These are phyloP conservation scores for Trichonephila inaurata DNA, from an alignment of 1,140 invertebrate genomes.

Conservation along the genomic window DNA sequence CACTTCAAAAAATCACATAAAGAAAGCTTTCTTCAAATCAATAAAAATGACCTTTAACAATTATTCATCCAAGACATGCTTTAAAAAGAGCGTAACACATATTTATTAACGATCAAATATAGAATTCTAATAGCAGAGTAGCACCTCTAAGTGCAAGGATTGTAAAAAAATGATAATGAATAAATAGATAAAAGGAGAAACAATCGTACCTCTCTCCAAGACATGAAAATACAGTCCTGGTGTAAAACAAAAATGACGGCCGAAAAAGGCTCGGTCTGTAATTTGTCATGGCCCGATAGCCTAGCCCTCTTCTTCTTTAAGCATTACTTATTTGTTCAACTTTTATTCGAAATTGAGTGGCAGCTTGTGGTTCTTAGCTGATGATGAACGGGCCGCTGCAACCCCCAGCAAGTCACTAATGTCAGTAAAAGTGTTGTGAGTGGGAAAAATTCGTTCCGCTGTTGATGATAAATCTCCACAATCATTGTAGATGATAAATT, in stretches of 20 bases:
- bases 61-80: background rate
- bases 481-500: slow-evolving; percentile 60
- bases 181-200: background rate
- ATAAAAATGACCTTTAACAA: background rate
- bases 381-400: slow-evolving; percentile 41
- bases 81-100: background rate
- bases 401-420: slow-evolving; percentile 36
- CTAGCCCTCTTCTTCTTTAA: slow-evolving; percentile 28
- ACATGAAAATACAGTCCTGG: background rate
- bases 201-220: background rate
- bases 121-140: slow-evolving; percentile 65
- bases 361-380: slow-evolving; percentile 8
- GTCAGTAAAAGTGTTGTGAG: slow-evolving; percentile 31
- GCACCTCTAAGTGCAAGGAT: background rate
- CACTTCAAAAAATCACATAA: background rate
- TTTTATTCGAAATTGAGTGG: slow-evolving; percentile 35
- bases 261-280: slow-evolving; percentile 45
- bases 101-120: slow-evolving; percentile 32
- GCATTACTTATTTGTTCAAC: slow-evolving; percentile 50
- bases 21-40: background rate
- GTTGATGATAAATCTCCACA: slow-evolving; percentile 44
- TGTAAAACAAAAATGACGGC: background rate
- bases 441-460: slow-evolving; percentile 33
- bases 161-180: background rate
- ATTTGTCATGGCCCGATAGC: slow-evolving; percentile 60